A percentile compares a stretch with the other conserved stretches of the same genome.
phyloP scores from a whole-genome alignment of 1,140 invertebrate genomes.

The Limonius californicus region DNA sequence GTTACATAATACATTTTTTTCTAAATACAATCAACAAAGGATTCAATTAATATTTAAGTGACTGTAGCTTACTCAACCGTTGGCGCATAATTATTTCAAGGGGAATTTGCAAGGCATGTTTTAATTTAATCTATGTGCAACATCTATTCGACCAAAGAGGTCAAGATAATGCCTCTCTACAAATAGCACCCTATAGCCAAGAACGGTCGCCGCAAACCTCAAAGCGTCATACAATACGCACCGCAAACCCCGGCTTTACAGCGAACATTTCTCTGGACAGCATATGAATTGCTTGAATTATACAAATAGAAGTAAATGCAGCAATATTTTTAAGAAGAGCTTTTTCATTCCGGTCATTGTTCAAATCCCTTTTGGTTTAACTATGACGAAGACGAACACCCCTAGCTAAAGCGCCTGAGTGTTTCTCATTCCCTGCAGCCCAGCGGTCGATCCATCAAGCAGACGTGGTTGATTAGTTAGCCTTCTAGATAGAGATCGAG shows the following conservation, averaged over 20 bases:
- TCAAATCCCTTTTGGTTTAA: conserved; percentile 9
- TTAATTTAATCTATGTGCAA: too few species aligned
- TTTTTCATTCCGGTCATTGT: background rate
- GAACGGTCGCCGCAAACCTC: background rate
- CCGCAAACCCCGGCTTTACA: background rate
- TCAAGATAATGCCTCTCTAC: background rate
- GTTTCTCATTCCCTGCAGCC: conserved; percentile 2
- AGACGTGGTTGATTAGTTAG: conserved; percentile 26
- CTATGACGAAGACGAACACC: conserved; percentile 5
- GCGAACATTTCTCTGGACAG: background rate
- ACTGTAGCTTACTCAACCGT: too few species aligned
- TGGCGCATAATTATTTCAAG: too few species aligned
- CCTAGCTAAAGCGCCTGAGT: background rate
- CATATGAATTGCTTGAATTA: conserved; percentile 3
- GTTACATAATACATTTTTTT: too few species aligned
- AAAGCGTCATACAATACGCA: background rate
- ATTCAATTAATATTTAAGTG: too few species aligned
- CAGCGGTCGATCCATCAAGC: conserved; percentile 26
- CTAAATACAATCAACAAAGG: too few species aligned
- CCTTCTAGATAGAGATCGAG: conserved; percentile 15
- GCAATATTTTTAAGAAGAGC: background rate
- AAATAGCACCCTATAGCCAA: background rate
- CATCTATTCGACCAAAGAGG: too few species aligned
- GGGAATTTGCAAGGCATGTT: too few species aligned
- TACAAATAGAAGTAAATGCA: background rate